Percentiles rank a stretch among this genome's conserved stretches.
Conservation (phyloP, 2,797 vertebrate genomes). For the Microchirus variegatus region DNA sequence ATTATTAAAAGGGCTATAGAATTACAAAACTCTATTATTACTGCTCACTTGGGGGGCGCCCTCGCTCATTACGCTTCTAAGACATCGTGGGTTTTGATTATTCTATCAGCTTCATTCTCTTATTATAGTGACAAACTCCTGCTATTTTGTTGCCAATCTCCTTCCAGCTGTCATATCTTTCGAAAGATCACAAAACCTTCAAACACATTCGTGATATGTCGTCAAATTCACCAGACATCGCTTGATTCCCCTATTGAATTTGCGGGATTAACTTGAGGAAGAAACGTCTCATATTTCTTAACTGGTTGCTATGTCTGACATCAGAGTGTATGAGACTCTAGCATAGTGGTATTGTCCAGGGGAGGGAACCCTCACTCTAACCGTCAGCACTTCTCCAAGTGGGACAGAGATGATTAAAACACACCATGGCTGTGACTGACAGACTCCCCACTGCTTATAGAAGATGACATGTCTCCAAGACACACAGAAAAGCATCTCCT, state of each 20-base stretch:
- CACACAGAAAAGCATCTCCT: slow-evolving; percentile 75
- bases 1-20: slow-evolving; percentile 78
- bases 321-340: slow-evolving; percentile 72
- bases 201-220: slow-evolving; percentile 71
- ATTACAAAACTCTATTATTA: slow-evolving; percentile 79
- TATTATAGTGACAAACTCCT: slow-evolving; percentile 78
- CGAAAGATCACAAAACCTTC: slow-evolving; percentile 77
- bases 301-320: slow-evolving; percentile 77
- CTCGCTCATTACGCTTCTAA: slow-evolving; percentile 78
- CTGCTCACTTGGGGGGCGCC: slow-evolving; percentile 76
- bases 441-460: slow-evolving; percentile 78
- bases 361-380: slow-evolving; percentile 82
- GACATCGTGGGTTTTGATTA: slow-evolving; percentile 77
- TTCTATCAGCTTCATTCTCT: slow-evolving; percentile 72
- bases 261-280: slow-evolving; percentile 75
- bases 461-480: slow-evolving; percentile 80
- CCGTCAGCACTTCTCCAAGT: slow-evolving; percentile 80
- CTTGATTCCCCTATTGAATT: slow-evolving; percentile 79
- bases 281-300: slow-evolving; percentile 77
- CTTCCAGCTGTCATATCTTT: slow-evolving; percentile 76
- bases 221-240: slow-evolving; percentile 73
- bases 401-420: slow-evolving; percentile 85
- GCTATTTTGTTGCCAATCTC: slow-evolving; percentile 80
- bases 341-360: slow-evolving; percentile 80
- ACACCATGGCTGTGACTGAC: slow-evolving; percentile 80